A percentile compares a stretch with the other conserved stretches of the same genome.
Evolutionary conservation across 23 tunicate species (phyloP).

Genomic region (Ciona savignyi): DNA sequence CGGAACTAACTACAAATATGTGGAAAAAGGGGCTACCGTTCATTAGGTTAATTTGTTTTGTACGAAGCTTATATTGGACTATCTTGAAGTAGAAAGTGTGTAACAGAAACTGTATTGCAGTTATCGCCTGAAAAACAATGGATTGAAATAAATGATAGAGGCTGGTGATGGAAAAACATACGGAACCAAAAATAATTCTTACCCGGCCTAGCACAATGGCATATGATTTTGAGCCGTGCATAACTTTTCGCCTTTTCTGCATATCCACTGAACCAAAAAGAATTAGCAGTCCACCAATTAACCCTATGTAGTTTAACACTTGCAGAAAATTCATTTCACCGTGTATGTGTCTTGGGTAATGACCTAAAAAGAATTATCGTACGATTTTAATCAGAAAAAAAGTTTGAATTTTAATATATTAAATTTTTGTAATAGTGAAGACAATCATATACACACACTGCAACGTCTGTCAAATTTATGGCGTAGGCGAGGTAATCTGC

Average conservation of each 20-base stretch:
- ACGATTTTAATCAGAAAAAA: too few relatives aligned
- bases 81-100: slow-evolving; percentile 53
- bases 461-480: too few relatives aligned
- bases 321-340: slow-evolving; percentile 58
- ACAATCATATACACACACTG: too few relatives aligned
- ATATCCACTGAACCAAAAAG: slow-evolving; percentile 51
- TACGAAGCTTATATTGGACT: slow-evolving; percentile 23
- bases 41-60: slow-evolving; percentile 41
- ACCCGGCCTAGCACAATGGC: slow-evolving; percentile 75
- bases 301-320: slow-evolving; percentile 29
- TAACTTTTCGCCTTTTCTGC: slow-evolving; percentile 26
- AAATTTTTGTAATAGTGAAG: too few relatives aligned
- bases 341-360: slow-evolving; percentile 58
- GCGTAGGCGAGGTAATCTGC: too few relatives aligned
- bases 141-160: too few relatives aligned
- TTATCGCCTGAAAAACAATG: slow-evolving; percentile 64
- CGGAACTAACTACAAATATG: slow-evolving; percentile 35
- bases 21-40: slow-evolving; percentile 51
- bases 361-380: too few relatives aligned
- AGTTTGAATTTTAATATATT: background rate
- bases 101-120: slow-evolving; percentile 54
- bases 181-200: slow-evolving; percentile 24
- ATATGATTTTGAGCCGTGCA: slow-evolving; percentile 80
- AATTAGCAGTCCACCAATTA: slow-evolving; percentile 51
- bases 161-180: too few relatives aligned